Evolutionary conservation across 2,113 vertebrate genomes (phyloP).

Genomic region (Ceuthmochares aereus): DNA sequence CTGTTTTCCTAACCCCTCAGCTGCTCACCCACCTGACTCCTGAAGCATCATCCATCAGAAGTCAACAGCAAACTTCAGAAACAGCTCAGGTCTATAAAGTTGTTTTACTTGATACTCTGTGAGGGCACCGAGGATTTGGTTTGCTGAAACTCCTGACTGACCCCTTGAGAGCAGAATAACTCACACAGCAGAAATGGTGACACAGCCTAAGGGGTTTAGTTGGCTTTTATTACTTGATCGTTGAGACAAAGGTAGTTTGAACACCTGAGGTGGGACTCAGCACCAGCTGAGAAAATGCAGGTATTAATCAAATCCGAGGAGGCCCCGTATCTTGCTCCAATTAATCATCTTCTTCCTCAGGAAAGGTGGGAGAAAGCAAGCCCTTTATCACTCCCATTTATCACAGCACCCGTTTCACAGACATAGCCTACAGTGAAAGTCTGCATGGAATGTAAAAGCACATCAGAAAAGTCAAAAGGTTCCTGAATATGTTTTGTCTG

Average conservation of each 20-base stretch:
- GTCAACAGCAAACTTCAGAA: not conserved
- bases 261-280: not conserved
- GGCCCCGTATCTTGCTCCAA: not conserved
- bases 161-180: not conserved
- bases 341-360: not conserved
- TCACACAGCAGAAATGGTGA: not conserved
- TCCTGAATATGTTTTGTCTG: not conserved
- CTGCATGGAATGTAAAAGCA: not conserved
- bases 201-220: not conserved
- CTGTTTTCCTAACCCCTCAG: not conserved
- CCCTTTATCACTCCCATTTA: conserved; percentile 30
- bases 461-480: not conserved
- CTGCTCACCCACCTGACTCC: not conserved
- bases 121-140: not conserved
- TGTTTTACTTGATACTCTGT: not conserved
- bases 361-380: not conserved
- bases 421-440: not conserved
- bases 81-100: not conserved
- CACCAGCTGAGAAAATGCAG: not conserved
- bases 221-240: not conserved
- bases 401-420: conserved; percentile 21
- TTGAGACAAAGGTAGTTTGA: not conserved
- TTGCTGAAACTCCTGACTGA: not conserved
- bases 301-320: conserved; percentile 1
- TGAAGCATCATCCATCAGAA: not conserved